A percentile compares a stretch with the other conserved stretches of the same genome.
phyloP scores from a whole-genome alignment of 1,140 invertebrate species.

The Musca vetustissima region DNA sequence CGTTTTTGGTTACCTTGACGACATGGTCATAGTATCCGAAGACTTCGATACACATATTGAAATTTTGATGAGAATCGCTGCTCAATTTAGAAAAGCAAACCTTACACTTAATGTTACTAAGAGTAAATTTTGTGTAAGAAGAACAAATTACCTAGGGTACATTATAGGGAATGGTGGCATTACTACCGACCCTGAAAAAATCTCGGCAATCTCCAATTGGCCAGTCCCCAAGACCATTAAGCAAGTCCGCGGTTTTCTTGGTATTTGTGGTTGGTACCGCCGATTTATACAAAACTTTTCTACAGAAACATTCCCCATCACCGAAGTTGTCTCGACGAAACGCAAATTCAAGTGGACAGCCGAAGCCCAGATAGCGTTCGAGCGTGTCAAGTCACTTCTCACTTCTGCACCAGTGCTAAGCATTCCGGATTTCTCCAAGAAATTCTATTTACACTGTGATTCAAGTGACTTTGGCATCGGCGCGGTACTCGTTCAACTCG shows the following conservation, averaged over 20 bases:
- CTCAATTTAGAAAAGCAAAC: constrained; percentile 34
- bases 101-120: constrained; percentile 58
- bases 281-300: constrained; percentile 32
- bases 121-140: constrained; percentile 50
- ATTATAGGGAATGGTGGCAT: constrained; percentile 30
- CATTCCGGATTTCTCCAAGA: constrained; percentile 29
- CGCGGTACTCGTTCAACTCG: constrained; percentile 30
- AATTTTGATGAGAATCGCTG: not conserved
- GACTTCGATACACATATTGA: not conserved
- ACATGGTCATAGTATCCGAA: constrained; percentile 7
- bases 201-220: constrained; percentile 33
- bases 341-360: constrained; percentile 13
- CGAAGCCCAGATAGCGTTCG: constrained; percentile 7
- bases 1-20: constrained; percentile 29
- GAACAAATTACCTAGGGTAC: constrained; percentile 33
- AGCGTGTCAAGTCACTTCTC: constrained; percentile 16
- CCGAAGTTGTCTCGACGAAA: constrained; percentile 25
- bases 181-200: constrained; percentile 33
- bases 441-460: constrained; percentile 34
- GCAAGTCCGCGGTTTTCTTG: constrained; percentile 29
- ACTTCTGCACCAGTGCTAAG: constrained; percentile 29
- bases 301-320: constrained; percentile 22
- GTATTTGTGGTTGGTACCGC: constrained; percentile 30
- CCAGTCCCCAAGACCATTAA: constrained; percentile 28
- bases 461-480: constrained; percentile 32